Conservation (phyloP, 2,888 invertebrate genomes). For the Nymphalis polychloros region DNA sequence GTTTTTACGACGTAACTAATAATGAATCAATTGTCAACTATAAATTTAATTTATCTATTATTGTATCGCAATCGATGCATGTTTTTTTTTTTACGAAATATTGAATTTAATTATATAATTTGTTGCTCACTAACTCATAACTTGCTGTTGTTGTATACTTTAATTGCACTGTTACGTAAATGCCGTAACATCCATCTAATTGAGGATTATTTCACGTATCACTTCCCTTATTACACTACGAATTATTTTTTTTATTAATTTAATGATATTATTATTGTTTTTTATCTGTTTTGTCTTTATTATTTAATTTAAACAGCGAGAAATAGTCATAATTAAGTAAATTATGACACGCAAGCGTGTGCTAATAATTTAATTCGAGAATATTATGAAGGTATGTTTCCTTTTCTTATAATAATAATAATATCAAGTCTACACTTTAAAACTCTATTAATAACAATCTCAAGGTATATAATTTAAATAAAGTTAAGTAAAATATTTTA, state of each 20-base stretch:
- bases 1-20: too few relatives aligned
- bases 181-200: slow-evolving; percentile 26
- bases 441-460: too few relatives aligned
- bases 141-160: not conserved
- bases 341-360: slow-evolving; percentile 11
- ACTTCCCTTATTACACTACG: slow-evolving; percentile 31
- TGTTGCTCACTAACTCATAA: not conserved
- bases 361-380: not conserved
- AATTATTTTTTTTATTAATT: slow-evolving; percentile 1
- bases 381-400: not conserved
- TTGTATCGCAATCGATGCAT: not conserved
- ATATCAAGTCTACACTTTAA: too few relatives aligned
- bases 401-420: too few relatives aligned
- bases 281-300: slow-evolving; percentile 5
- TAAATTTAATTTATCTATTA: not conserved
- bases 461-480: too few relatives aligned
- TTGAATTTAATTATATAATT: slow-evolving; percentile 8
- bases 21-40: too few relatives aligned
- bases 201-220: slow-evolving; percentile 42
- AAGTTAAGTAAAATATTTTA: too few relatives aligned
- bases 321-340: slow-evolving; percentile 2
- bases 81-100: not conserved
- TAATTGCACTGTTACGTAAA: slow-evolving; percentile 21
- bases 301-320: slow-evolving; percentile 6
- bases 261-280: slow-evolving; percentile 19